Evolutionary conservation across 2,888 invertebrate species (phyloP).

Genomic region (Caenorhabditis sp.): DNA sequence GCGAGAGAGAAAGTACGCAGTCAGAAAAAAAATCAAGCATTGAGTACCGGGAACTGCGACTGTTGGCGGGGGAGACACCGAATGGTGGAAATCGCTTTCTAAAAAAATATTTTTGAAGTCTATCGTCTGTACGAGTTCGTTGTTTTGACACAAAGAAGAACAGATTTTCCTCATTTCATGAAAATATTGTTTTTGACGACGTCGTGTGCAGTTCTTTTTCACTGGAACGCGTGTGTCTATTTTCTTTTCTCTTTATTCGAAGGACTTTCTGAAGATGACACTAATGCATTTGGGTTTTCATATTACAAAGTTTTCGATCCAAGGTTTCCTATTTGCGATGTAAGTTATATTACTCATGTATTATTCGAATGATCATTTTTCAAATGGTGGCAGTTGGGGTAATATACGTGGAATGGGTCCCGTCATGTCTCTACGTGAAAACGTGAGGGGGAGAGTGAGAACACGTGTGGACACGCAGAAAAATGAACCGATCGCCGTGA

Average conservation of each 20-base stretch:
- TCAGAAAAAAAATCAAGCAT: not conserved
- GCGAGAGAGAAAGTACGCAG: not conserved
- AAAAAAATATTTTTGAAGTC: slow-evolving; percentile 29
- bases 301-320: slow-evolving; percentile 80
- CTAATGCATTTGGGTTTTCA: slow-evolving; percentile 75
- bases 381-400: too few species aligned
- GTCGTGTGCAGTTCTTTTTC: slow-evolving; percentile 71
- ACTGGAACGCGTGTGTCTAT: slow-evolving; percentile 81
- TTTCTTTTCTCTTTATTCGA: slow-evolving; percentile 77
- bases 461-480: too few species aligned
- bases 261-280: slow-evolving; percentile 75
- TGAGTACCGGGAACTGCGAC: too few species aligned
- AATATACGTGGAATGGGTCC: too few species aligned
- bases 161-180: slow-evolving; percentile 73
- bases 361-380: too few species aligned
- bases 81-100: too few species aligned
- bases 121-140: slow-evolving; percentile 71
- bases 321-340: slow-evolving; percentile 71
- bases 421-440: too few species aligned
- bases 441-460: too few species aligned
- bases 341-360: too few species aligned
- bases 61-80: too few species aligned
- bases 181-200: slow-evolving; percentile 73
- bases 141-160: slow-evolving; percentile 51
- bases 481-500: too few species aligned